These are phyloP conservation scores for Microctenopoma lineatum DNA, from an alignment of 2,797 vertebrate genomes.

Conservation along the genomic window DNA sequence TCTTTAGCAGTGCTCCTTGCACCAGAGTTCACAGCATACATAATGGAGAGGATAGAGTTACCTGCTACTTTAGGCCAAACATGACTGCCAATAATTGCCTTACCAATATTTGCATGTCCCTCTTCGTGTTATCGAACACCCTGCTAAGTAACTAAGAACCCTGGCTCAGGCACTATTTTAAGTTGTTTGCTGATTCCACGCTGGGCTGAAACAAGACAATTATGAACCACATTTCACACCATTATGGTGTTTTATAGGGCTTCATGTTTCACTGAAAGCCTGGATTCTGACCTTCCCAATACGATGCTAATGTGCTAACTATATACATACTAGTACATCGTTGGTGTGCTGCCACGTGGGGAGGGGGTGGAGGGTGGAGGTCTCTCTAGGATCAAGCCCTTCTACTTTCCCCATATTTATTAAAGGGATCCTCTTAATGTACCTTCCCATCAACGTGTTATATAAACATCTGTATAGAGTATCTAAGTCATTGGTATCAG, in stretches of 20 bases:
- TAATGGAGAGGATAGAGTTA: slow-evolving; percentile 85
- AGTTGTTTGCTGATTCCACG: slow-evolving; percentile 80
- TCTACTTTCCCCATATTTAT: too few species aligned
- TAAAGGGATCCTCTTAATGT: too few species aligned
- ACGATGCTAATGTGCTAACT: neutral
- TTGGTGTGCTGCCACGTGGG: neutral
- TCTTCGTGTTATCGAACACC: slow-evolving; percentile 83
- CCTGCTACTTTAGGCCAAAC: slow-evolving; percentile 82
- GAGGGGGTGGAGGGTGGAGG: too few species aligned
- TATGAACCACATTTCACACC: slow-evolving; percentile 80
- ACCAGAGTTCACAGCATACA: slow-evolving; percentile 74
- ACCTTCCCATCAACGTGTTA: too few species aligned
- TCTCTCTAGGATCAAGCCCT: too few species aligned
- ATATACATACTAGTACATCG: neutral
- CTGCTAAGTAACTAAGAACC: slow-evolving; percentile 77
- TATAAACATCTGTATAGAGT: too few species aligned
- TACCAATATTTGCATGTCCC: slow-evolving; percentile 86
- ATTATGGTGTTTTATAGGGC: slow-evolving; percentile 66
- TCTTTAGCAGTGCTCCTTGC: slow-evolving; percentile 69
- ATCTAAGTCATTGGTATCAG: too few species aligned
- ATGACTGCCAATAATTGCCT: slow-evolving; percentile 82
- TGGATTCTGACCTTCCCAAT: slow-evolving; percentile 33
- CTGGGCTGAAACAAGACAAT: slow-evolving; percentile 75
- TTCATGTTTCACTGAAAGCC: slow-evolving; percentile 62
- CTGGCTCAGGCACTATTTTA: slow-evolving; percentile 72